These are phyloP conservation scores for Thripadectes ignobilis DNA, from an alignment of 2,797 vertebrate genomes.

Conservation along the genomic window DNA sequence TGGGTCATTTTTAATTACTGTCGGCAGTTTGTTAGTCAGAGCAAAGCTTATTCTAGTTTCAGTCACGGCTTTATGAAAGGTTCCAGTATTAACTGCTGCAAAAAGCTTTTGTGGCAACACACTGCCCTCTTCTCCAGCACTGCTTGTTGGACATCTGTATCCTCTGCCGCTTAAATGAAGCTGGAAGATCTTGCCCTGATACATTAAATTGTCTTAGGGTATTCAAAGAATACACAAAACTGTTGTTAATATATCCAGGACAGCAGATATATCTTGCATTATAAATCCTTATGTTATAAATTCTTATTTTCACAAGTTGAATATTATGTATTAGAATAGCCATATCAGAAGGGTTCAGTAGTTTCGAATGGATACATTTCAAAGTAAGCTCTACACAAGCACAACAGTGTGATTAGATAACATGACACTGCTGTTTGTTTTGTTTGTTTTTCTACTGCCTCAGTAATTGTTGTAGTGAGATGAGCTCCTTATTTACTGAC, in stretches of 20 bases:
- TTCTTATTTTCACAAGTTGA: neutral
- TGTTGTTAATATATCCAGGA: neutral
- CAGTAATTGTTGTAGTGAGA: neutral
- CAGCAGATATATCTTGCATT: neutral
- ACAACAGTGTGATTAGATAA: neutral
- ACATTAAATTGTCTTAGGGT: neutral
- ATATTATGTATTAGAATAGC: neutral
- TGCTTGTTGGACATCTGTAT: fast-evolving
- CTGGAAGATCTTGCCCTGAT: neutral
- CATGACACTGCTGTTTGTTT: neutral
- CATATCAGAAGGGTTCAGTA: neutral
- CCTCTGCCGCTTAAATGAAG: neutral
- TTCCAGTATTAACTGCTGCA: neutral
- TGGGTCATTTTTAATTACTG: slow-evolving; percentile 57
- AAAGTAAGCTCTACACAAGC: neutral
- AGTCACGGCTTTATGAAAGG: neutral
- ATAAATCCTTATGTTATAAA: neutral
- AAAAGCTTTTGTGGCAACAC: neutral
- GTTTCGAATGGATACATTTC: neutral
- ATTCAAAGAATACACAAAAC: neutral
- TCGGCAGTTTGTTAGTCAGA: slow-evolving; percentile 46
- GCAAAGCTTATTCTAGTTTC: slow-evolving; percentile 37
- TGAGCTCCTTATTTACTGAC: slow-evolving; percentile 9
- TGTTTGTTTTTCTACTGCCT: slow-evolving; percentile 10
- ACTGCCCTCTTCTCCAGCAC: neutral